Conservation (phyloP, 2,888 invertebrate genomes). For the Drosophila eohydei region DNA sequence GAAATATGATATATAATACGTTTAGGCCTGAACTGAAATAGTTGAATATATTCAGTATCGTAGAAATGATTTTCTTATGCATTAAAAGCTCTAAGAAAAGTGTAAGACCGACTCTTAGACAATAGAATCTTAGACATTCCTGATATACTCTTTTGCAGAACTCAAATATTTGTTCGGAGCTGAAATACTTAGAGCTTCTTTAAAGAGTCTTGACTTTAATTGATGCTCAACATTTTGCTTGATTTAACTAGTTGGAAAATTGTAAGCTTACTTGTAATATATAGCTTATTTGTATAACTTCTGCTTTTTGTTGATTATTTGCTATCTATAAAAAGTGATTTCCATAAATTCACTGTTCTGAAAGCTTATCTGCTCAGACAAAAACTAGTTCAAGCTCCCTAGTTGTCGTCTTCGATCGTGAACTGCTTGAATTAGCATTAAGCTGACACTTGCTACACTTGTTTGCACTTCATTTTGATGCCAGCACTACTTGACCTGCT, state of each 20-base stretch:
- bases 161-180: too few species aligned
- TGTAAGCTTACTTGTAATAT: neutral
- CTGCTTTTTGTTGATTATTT: neutral
- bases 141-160: too few species aligned
- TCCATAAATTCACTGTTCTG: neutral
- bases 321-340: neutral
- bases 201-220: neutral
- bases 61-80: too few species aligned
- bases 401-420: neutral
- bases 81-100: too few species aligned
- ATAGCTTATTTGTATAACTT: neutral
- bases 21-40: too few species aligned
- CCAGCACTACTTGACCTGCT: constrained; percentile 3
- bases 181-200: neutral
- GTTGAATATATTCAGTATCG: neutral
- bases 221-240: neutral
- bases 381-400: too few species aligned
- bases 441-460: neutral
- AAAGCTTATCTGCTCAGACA: neutral
- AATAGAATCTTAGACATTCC: too few species aligned
- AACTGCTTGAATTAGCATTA: neutral
- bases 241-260: neutral
- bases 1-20: too few species aligned
- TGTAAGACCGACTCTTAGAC: too few species aligned
- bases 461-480: neutral